These are phyloP conservation scores for Globodera rostochiensis DNA, from an alignment of 1,140 invertebrate genomes.

Conservation along the genomic window DNA sequence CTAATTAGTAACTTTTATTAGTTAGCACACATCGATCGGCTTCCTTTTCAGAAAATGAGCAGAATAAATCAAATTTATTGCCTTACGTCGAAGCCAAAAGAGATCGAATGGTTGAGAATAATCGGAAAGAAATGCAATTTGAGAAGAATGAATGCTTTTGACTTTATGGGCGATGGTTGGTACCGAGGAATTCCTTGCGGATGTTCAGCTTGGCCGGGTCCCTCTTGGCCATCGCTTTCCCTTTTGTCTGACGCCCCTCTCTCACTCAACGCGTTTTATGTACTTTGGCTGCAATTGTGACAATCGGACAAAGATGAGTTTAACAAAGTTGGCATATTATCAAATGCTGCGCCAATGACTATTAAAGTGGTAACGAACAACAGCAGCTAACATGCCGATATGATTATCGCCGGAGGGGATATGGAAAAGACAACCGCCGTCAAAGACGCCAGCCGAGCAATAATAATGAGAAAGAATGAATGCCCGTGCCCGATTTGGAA, in stretches of 20 bases:
- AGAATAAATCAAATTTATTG: constrained; percentile 5
- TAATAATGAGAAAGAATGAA: not conserved
- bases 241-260: not conserved
- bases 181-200: constrained; percentile 36
- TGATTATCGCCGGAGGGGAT: not conserved
- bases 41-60: no score
- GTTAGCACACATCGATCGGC: no score
- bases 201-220: constrained; percentile 35
- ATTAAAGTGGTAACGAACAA: no score
- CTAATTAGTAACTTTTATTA: constrained; percentile 39
- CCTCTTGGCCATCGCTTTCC: constrained; percentile 12
- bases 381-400: no score
- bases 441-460: not conserved
- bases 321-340: no score
- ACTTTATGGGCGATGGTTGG: not conserved
- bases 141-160: not conserved
- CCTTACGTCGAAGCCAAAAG: not conserved
- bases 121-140: not conserved
- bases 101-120: constrained; percentile 2
- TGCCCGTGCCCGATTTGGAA: not conserved
- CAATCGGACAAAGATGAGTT: no score
- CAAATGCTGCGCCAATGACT: no score
- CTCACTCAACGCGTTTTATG: not conserved
- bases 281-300: no score
- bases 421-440: not conserved